Evolutionary conservation across 2,113 vertebrate species (phyloP).

Genomic region (Rattus rattus): DNA sequence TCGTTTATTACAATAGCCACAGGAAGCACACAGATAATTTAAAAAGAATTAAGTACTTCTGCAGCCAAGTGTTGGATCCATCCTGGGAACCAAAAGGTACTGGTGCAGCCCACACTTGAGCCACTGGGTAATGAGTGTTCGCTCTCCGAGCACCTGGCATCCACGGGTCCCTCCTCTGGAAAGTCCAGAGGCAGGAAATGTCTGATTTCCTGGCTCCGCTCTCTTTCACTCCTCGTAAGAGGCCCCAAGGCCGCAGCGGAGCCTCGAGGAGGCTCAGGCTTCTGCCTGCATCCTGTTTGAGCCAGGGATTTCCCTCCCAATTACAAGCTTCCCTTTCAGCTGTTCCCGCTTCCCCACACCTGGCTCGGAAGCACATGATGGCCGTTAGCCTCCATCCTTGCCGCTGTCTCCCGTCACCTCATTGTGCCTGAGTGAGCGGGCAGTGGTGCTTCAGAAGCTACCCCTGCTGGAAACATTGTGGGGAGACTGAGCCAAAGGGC

Average conservation of each 20-base stretch:
- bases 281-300: constrained; percentile 70
- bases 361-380: constrained; percentile 55
- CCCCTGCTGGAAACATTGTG: neutral
- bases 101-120: neutral
- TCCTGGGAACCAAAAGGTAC: neutral
- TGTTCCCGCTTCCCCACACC: constrained; percentile 57
- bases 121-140: no score
- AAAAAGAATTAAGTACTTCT: neutral
- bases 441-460: neutral
- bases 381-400: neutral
- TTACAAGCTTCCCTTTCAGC: constrained; percentile 73
- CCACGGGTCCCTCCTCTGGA: accelerated
- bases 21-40: neutral
- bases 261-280: neutral
- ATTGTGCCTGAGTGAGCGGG: constrained; percentile 50
- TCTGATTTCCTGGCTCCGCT: constrained; percentile 13
- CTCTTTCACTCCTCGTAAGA: neutral
- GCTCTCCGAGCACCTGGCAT: accelerated
- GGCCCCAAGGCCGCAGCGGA: neutral
- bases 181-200: constrained; percentile 2
- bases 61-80: neutral
- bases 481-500: neutral
- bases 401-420: neutral
- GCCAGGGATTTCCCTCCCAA: constrained; percentile 57
- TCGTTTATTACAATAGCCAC: neutral